phyloP scores from a whole-genome alignment of 2,797 vertebrate genomes.

The Sparus aurata region DNA sequence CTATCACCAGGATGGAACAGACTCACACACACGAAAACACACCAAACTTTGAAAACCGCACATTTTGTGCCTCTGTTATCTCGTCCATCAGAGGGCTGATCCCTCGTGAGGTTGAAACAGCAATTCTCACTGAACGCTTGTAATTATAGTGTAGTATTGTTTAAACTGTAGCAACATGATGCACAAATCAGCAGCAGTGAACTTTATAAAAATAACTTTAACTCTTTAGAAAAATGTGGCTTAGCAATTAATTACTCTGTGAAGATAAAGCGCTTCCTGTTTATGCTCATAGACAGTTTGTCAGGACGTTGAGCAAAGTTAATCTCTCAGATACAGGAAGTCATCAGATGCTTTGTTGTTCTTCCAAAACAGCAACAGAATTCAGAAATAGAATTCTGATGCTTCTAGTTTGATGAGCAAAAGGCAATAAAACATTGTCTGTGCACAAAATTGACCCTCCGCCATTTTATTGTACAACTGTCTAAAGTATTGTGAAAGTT shows the following conservation, averaged over 20 bases:
- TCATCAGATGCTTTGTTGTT: conserved; percentile 65
- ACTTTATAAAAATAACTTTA: background rate
- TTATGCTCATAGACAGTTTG: conserved; percentile 61
- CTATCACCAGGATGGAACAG: conserved; percentile 69
- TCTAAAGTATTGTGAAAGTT: background rate
- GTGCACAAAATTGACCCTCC: background rate
- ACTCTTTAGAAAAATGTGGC: background rate
- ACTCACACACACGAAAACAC: conserved; percentile 54
- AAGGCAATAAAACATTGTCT: conserved; percentile 9
- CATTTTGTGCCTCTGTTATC: conserved; percentile 29
- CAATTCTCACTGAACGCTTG: conserved; percentile 1
- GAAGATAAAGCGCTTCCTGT: conserved; percentile 76
- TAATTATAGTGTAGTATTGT: background rate
- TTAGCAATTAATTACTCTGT: conserved; percentile 24
- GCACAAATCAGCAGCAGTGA: conserved; percentile 8
- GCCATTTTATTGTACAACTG: background rate
- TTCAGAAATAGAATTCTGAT: conserved; percentile 31
- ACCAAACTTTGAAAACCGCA: conserved; percentile 24
- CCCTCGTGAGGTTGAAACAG: conserved; percentile 24
- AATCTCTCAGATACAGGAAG: conserved; percentile 68
- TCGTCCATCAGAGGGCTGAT: conserved; percentile 31
- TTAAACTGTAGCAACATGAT: background rate
- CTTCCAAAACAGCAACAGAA: conserved; percentile 46
- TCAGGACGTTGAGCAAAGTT: conserved; percentile 52
- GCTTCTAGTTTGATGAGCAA: conserved; percentile 1